Evolutionary conservation across 92 coral and sea anemone species (phyloP).

Genomic region (Virgularia gustaviana): DNA sequence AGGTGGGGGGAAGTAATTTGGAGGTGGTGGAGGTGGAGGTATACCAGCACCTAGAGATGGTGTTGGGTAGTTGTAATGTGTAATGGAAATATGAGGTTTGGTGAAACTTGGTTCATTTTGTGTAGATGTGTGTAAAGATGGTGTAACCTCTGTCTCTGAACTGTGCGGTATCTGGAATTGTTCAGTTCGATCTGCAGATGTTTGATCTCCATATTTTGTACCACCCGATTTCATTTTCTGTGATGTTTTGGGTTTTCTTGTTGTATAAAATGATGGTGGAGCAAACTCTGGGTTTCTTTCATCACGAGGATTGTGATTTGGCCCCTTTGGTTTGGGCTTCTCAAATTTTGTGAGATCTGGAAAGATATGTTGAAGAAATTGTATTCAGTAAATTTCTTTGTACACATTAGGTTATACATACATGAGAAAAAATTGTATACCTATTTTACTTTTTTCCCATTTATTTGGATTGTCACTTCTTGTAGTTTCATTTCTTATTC

Average conservation of each 20-base stretch:
- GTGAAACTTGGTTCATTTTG: neutral
- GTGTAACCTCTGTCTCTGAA: neutral
- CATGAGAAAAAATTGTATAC: neutral
- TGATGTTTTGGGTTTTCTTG: neutral
- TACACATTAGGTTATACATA: neutral
- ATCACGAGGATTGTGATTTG: constrained; percentile 44
- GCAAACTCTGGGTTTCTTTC: constrained; percentile 83
- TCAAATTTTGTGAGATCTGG: constrained; percentile 23
- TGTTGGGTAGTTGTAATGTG: neutral
- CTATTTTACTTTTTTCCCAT: constrained; percentile 28
- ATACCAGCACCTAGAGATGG: constrained; percentile 14
- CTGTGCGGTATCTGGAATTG: neutral
- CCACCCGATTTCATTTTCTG: neutral
- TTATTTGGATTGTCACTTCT: constrained; percentile 42
- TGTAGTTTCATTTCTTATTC: constrained; percentile 24
- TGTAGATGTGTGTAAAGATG: constrained; percentile 9
- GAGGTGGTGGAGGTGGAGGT: constrained; percentile 9
- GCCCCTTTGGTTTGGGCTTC: constrained; percentile 30
- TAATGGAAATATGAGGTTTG: constrained; percentile 14
- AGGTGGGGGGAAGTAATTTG: neutral
- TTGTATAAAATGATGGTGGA: constrained; percentile 70
- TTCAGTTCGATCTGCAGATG: neutral
- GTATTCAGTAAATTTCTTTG: neutral
- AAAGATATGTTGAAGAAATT: no score
- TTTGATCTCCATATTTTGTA: neutral